These are phyloP conservation scores for Lithophane semibrunnea DNA, from an alignment of 2,888 invertebrate species.

Conservation along the genomic window DNA sequence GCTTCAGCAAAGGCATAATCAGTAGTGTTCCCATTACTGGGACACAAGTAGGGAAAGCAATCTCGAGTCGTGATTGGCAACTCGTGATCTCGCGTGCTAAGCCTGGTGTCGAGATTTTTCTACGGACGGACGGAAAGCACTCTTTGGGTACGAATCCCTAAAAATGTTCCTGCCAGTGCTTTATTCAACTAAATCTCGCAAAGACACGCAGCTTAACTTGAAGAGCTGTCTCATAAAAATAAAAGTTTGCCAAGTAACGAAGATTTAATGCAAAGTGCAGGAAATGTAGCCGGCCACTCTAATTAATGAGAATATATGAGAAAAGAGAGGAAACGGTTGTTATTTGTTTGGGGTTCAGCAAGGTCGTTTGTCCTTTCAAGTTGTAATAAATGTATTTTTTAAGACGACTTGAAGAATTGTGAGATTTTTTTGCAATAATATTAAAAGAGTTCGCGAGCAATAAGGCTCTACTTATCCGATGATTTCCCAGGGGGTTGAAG, in stretches of 20 bases:
- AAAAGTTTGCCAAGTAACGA: constrained; percentile 53
- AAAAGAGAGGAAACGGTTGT: constrained; percentile 1
- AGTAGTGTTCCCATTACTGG: too few relatives aligned
- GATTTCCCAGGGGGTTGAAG: constrained; percentile 43
- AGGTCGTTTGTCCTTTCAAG: constrained; percentile 24
- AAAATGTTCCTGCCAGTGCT: neutral
- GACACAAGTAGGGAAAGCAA: too few relatives aligned
- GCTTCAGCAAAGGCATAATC: too few relatives aligned
- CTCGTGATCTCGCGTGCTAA: too few relatives aligned
- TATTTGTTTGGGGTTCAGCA: constrained; percentile 23
- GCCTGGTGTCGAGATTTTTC: too few relatives aligned
- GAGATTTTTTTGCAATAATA: constrained; percentile 19
- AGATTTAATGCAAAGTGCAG: constrained; percentile 40
- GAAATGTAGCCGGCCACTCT: constrained; percentile 39
- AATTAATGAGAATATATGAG: constrained; percentile 52
- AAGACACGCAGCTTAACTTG: constrained; percentile 2
- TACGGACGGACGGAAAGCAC: neutral
- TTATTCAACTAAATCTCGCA: constrained; percentile 25
- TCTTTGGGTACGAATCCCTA: neutral
- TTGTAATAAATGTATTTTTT: constrained; percentile 27
- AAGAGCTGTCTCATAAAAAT: constrained; percentile 48
- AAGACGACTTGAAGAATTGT: constrained; percentile 28
- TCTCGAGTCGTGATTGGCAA: too few relatives aligned
- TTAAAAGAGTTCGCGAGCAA: constrained; percentile 33
- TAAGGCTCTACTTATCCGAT: neutral